Percentiles rank a stretch among this genome's conserved stretches.
phyloP scores from a whole-genome alignment of 2,797 vertebrate species.

The Pachyuromys duprasi region DNA sequence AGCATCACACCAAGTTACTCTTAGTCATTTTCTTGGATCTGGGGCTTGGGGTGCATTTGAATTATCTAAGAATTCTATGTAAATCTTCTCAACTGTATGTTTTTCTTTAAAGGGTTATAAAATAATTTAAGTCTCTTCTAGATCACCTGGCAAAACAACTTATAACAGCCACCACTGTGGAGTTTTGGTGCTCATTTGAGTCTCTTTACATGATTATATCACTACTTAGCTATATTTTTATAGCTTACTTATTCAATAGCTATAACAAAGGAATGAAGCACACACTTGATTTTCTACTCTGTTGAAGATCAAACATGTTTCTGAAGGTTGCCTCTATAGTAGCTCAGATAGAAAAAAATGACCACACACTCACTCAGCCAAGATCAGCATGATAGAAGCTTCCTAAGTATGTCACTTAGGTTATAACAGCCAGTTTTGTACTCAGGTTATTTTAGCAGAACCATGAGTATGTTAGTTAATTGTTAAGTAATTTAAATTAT shows the following conservation, averaged over 20 bases:
- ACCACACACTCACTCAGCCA: fast-evolving
- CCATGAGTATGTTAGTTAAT: neutral
- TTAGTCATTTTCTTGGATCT: neutral
- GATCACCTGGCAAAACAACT: neutral
- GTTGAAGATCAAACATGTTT: neutral
- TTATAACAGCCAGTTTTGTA: no score
- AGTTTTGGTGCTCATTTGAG: neutral
- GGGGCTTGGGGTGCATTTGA: neutral
- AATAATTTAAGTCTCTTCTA: neutral
- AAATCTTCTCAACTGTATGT: neutral
- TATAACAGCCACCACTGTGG: neutral
- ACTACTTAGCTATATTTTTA: neutral
- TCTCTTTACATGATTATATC: slow-evolving; percentile 17
- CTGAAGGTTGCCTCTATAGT: neutral
- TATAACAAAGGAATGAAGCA: neutral
- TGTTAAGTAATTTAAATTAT: slow-evolving; percentile 7
- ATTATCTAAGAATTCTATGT: neutral
- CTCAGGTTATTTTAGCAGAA: neutral
- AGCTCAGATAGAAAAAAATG: neutral
- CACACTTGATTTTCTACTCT: neutral
- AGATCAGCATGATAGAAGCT: neutral
- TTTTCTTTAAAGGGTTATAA: slow-evolving; percentile 46
- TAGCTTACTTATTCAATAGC: neutral
- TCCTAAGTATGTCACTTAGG: neutral
- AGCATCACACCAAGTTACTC: neutral